Evolutionary conservation across 1,140 invertebrate species (phyloP).

Genomic region (Cecropterus lyciades): DNA sequence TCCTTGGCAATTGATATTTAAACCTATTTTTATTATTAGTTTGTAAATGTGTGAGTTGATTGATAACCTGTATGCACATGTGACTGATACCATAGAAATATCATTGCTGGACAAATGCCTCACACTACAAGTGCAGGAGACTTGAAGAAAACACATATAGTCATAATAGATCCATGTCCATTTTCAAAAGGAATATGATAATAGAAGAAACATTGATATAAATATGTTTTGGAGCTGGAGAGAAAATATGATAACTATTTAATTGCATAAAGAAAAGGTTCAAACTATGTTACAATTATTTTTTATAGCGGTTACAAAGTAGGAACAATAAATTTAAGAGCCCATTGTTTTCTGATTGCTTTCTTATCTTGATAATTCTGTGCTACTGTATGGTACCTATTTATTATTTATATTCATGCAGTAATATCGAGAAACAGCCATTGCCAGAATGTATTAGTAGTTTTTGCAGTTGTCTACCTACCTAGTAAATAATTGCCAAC

Average conservation of each 20-base stretch:
- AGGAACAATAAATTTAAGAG: slow-evolving; percentile 8
- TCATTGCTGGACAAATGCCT: too few species aligned
- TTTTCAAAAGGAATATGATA: too few species aligned
- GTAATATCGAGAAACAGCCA: neutral
- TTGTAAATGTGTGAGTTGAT: too few species aligned
- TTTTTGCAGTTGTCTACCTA: neutral
- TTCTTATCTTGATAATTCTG: neutral
- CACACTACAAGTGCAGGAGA: too few species aligned
- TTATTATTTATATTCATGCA: slow-evolving; percentile 2
- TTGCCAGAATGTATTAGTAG: neutral
- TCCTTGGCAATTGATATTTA: too few species aligned
- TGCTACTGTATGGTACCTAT: neutral
- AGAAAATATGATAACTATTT: neutral
- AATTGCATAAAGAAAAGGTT: neutral
- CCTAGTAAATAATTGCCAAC: neutral
- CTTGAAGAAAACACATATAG: too few species aligned
- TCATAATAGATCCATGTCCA: too few species aligned
- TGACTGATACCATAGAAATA: too few species aligned
- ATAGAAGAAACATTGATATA: too few species aligned
- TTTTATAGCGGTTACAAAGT: neutral
- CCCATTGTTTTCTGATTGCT: slow-evolving; percentile 18
- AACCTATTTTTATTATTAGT: too few species aligned
- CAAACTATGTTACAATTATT: neutral
- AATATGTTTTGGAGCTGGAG: too few species aligned
- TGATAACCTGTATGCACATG: too few species aligned